These are phyloP conservation scores for Apodemus agrarius DNA, from an alignment of 2,797 vertebrate species.

Conservation along the genomic window DNA sequence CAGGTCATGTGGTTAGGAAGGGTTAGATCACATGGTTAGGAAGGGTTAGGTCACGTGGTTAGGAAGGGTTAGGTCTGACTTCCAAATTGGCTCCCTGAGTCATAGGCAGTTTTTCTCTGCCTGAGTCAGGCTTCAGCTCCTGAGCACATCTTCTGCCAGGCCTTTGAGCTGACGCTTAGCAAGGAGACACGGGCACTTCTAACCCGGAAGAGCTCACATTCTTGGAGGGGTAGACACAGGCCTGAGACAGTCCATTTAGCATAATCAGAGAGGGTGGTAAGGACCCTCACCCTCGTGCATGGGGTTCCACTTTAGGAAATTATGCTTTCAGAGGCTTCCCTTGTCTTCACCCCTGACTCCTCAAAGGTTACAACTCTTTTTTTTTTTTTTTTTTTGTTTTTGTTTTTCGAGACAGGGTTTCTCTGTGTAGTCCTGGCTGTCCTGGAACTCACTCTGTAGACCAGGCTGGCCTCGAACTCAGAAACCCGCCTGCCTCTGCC, in stretches of 20 bases:
- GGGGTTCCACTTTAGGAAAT: background rate
- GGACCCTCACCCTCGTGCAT: background rate
- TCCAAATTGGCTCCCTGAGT: background rate
- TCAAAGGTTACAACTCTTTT: background rate
- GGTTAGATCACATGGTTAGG: background rate
- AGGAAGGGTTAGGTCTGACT: background rate
- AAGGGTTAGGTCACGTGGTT: background rate
- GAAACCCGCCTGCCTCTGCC: too few species aligned
- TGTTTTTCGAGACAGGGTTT: too few species aligned
- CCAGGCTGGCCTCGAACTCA: too few species aligned
- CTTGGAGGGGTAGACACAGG: background rate
- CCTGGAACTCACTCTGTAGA: too few species aligned
- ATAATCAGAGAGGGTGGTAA: constrained; percentile 7
- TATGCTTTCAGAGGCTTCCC: background rate
- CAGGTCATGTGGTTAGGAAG: background rate
- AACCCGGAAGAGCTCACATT: background rate
- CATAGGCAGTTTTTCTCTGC: background rate
- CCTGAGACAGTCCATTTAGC: background rate
- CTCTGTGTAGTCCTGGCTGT: too few species aligned
- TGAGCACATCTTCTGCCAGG: background rate
- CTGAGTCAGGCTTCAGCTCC: background rate
- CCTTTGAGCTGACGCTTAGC: background rate
- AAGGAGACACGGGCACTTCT: background rate
- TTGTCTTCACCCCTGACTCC: background rate
- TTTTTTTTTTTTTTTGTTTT: too few species aligned